Conservation (phyloP, 1,140 invertebrate genomes). For the roundworm (Caenorhabditis elegans) region DNA sequence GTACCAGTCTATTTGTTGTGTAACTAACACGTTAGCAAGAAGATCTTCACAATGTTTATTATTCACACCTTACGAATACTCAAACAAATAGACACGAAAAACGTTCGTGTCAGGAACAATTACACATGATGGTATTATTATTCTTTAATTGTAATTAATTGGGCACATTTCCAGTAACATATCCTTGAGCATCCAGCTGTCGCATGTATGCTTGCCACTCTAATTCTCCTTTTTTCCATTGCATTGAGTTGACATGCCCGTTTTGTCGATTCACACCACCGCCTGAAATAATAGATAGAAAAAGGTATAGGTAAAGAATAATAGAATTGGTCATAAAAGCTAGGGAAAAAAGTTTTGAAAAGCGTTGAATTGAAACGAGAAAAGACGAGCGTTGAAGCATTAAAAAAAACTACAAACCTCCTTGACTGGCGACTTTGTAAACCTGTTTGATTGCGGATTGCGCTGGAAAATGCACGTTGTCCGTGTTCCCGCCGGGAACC, state of each 20-base stretch:
- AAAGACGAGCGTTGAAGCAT: slow-evolving; percentile 15
- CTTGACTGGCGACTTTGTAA: slow-evolving; percentile 55
- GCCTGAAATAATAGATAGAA: slow-evolving; percentile 58
- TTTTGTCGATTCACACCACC: slow-evolving; percentile 67
- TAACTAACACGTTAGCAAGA: slow-evolving; percentile 13
- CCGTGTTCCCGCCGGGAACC: slow-evolving; percentile 12
- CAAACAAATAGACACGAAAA: background rate
- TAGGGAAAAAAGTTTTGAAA: background rate
- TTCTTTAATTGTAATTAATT: background rate
- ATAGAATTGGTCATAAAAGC: background rate
- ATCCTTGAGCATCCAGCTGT: slow-evolving; percentile 76
- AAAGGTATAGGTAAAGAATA: slow-evolving; percentile 53
- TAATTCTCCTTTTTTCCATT: slow-evolving; percentile 88
- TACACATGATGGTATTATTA: background rate
- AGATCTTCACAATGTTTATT: slow-evolving; percentile 23
- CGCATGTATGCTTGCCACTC: slow-evolving; percentile 98
- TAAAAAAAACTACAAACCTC: slow-evolving; percentile 49
- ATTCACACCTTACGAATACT: background rate
- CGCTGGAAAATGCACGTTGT: slow-evolving; percentile 54
- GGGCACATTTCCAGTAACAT: background rate
- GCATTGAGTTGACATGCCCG: slow-evolving; percentile 71
- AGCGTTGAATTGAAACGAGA: slow-evolving; percentile 32
- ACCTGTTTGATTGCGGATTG: slow-evolving; percentile 52
- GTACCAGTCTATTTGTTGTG: slow-evolving; percentile 25
- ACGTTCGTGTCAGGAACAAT: background rate